Evolutionary conservation across 2,113 vertebrate species (phyloP), one percentile per base, ranked within the genome.

Genomic region (Sciurus niger): DNA sequence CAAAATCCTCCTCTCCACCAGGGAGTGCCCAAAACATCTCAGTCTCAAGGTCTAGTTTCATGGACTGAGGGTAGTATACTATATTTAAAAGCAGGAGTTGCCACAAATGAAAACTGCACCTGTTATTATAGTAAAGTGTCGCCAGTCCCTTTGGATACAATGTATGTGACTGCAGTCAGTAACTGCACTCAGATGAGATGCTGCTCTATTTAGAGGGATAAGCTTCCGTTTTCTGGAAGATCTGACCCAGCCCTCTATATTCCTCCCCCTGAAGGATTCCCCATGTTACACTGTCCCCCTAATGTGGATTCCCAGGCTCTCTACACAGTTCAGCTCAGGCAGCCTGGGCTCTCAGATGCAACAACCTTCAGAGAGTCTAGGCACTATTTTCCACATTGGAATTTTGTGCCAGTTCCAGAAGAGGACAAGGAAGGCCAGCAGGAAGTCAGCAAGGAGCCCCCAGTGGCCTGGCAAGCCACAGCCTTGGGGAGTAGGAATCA

Each of bases 181-280:
- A 34, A 37, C 40, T 25, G n/a, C 55, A 17, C 28, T 20, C 7
- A 63, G 40, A 2, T 8, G 74, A 18, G 40, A 24, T 1, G 0
- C 18, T 4, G 10, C 10, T 72, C 68, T n/a, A 16, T n/a, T 34
- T 1, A 79, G 18, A 68, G 14, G 55, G 37, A 73, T 32, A 5
- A 2, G 25, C 40, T 28, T 8, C 0, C 0, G 24, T 28, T 48
- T 65, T 46, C 82, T 32, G 48, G 34, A 93, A 20, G 58, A 16
- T 8, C 34, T 4, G 32, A 0, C 0, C 0, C 34, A 4, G 9
- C 46, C 84, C 24, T 77, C 65, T 24, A 16, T 7, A 0, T 2
- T 48, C 9, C 13, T 46, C 10, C 0, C 4, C 1, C 22, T 55
- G 4, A 48, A 28, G 48, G 34, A n/a, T 68, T 4, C 67, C 34